Conservation (phyloP, 2,797 vertebrate species). For the Karalla daura region DNA sequence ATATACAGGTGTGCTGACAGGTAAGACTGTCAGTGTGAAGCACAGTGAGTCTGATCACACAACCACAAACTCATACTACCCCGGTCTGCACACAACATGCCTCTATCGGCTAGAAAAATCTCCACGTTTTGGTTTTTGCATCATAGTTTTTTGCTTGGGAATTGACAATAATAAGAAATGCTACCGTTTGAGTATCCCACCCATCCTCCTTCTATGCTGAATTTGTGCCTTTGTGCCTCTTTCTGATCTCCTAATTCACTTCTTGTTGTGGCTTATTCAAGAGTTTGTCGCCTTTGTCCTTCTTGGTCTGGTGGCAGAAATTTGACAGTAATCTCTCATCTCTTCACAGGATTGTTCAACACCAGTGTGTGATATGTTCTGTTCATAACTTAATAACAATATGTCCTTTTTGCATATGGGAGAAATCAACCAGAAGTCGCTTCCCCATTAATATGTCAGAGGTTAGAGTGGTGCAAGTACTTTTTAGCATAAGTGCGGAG, state of each 20-base stretch:
- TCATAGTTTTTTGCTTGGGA: not conserved
- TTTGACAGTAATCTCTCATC: not conserved
- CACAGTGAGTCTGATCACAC: constrained; percentile 32
- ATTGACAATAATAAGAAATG: not conserved
- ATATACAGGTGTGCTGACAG: constrained; percentile 12
- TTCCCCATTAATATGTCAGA: not conserved
- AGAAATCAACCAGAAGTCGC: constrained; percentile 21
- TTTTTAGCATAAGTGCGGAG: not conserved
- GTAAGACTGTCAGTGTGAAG: not conserved
- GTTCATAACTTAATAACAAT: constrained; percentile 13
- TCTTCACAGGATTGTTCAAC: not conserved
- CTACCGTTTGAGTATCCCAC: not conserved
- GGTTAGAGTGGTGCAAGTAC: too few species aligned
- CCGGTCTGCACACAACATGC: not conserved
- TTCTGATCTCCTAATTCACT: not conserved
- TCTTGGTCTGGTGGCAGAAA: not conserved
- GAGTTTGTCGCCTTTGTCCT: not conserved
- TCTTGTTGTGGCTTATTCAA: not conserved
- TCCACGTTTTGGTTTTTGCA: not conserved
- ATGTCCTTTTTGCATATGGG: not conserved
- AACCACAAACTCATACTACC: not conserved
- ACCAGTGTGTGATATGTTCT: not conserved
- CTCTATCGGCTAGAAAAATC: not conserved
- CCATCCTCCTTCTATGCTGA: not conserved
- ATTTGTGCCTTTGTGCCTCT: not conserved